Evolutionary conservation across 1,140 invertebrate species (phyloP), one percentile per base, ranked within the genome.

Genomic region (Mactra quadrangularis): DNA sequence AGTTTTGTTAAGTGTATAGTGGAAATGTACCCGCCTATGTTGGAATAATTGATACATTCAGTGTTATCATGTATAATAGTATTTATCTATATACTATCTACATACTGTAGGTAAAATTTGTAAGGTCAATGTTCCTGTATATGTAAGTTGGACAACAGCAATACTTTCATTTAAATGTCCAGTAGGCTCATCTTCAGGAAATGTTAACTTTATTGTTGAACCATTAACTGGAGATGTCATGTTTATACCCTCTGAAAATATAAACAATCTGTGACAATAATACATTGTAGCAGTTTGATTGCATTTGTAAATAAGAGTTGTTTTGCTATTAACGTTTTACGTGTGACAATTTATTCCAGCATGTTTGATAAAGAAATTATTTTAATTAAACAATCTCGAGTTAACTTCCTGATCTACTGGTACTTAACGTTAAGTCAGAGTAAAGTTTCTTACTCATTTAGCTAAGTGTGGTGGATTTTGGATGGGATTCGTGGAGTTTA

Each of bases 151-250:
- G 29, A 68, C 45, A 13, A 68, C 64, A 50, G 29, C 31, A 4
- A 68, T 41, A 4, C 38, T 27, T 29, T 68, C 64, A 41, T 68
- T 68, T 3, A 68, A 17, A 50, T 50, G 64, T 19, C 64, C 64
- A 17, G 27, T 50, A 3, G 64, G 22, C 29, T 35, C n/a, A 17
- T 68, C 41, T 33, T 68, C 64, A 0, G 64, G 45, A 19, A 68
- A 38, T 3, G 64, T 50, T 22, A 52, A 17, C 11, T 50, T 25
- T 27, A 68, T 50, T 6, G 41, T 50, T 3, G 31, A 27, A 31
- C 33, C 64, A 50, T 50, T 50, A 4, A 19, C 9, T 1, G 64
- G 64, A 50, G 38, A 47, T 1, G 64, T 68, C 45, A 68, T 17
- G 25, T 68, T 68, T 27, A 68, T 68, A 3, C 64, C 64, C 45